Evolutionary conservation across 2,797 vertebrate species (phyloP).

Genomic region (Urocyon cinereoargenteus): DNA sequence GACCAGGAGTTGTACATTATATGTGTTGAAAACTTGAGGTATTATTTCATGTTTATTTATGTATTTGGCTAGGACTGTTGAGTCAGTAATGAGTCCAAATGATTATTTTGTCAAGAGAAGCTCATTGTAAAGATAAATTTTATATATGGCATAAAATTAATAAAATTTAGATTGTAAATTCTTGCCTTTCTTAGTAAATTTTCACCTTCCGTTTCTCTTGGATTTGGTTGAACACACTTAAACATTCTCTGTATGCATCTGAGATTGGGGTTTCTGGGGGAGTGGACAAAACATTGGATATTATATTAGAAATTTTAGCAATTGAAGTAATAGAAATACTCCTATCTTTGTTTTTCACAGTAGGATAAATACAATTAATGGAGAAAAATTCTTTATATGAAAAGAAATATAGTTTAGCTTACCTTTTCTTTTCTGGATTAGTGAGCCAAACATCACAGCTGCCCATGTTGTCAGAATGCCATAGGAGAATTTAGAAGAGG

Average conservation of each 20-base stretch:
- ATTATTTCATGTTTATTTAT: not conserved
- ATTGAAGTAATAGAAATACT: not conserved
- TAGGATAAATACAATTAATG: constrained; percentile 47
- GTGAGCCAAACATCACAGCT: constrained; percentile 68
- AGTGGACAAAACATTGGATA: not conserved
- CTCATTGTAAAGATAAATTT: not conserved
- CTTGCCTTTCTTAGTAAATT: not conserved
- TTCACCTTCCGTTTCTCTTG: not conserved
- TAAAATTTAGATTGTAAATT: not conserved
- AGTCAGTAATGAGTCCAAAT: not conserved
- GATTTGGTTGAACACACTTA: not conserved
- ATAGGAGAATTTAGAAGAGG: constrained; percentile 74
- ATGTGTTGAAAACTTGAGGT: not conserved
- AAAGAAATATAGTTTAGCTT: constrained; percentile 68
- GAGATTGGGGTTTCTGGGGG: not conserved
- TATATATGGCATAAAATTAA: not conserved
- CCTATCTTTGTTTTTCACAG: constrained; percentile 36
- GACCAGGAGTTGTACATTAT: not conserved
- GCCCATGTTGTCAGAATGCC: constrained; percentile 75
- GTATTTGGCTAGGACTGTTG: not conserved
- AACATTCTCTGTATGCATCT: not conserved
- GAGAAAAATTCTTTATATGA: constrained; percentile 21
- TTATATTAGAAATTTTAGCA: not conserved
- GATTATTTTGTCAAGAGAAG: not conserved
- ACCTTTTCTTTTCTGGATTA: constrained; percentile 52